These are phyloP conservation scores for Buathra laborator DNA, from an alignment of 2,888 invertebrate species.

Conservation along the genomic window DNA sequence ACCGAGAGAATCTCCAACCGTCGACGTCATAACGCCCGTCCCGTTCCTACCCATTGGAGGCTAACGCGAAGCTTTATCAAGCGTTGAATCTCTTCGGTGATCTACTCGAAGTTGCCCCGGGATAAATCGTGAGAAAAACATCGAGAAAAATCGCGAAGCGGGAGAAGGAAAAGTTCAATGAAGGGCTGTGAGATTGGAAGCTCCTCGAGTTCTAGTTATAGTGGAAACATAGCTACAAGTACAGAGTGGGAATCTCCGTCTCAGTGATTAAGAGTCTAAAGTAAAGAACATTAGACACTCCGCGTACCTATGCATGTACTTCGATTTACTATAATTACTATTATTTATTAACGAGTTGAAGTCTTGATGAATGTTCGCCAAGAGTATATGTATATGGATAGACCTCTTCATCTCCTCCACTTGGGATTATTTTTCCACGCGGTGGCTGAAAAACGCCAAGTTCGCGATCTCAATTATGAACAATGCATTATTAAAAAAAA, in stretches of 20 bases:
- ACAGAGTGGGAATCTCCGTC: conserved; percentile 24
- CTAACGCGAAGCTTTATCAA: conserved; percentile 52
- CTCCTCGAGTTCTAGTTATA: conserved; percentile 23
- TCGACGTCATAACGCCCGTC: conserved; percentile 61
- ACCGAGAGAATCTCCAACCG: conserved; percentile 53
- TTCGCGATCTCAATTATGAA: conserved; percentile 71
- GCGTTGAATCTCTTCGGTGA: conserved; percentile 45
- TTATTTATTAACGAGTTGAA: conserved; percentile 72
- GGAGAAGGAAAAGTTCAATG: conserved; percentile 47
- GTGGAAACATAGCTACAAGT: conserved; percentile 29
- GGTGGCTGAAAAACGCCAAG: background rate
- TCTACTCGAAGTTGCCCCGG: conserved; percentile 3
- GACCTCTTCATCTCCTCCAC: background rate
- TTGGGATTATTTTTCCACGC: conserved; percentile 9
- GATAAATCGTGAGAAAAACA: conserved; percentile 29
- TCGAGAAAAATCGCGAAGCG: conserved; percentile 16
- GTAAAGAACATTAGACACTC: conserved; percentile 68
- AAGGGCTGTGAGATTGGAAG: conserved; percentile 42
- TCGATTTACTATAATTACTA: conserved; percentile 4
- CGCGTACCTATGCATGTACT: background rate
- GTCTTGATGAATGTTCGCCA: conserved; percentile 70
- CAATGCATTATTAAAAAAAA: conserved; percentile 71
- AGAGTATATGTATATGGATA: background rate
- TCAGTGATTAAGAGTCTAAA: conserved; percentile 73
- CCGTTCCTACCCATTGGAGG: conserved; percentile 20